Base-by-base conservation (phyloP, 2,888 invertebrate species). In the Nomada fabriciana region DNA sequence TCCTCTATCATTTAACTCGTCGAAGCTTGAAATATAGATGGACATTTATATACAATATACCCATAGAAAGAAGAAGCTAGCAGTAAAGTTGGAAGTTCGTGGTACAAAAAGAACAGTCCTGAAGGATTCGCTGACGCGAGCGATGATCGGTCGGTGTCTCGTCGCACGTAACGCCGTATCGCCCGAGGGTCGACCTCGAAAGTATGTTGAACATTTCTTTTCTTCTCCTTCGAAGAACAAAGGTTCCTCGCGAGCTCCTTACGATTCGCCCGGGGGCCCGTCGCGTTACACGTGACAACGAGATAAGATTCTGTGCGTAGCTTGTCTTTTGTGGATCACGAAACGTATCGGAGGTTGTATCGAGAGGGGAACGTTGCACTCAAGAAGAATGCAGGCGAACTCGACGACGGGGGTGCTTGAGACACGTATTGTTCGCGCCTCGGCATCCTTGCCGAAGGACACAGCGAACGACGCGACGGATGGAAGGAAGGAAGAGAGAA, bases 121-220 rank as follows among this genome's bases (percentile, higher is more conserved):
- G 10, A 29, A 25, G 57, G 52, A 68, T 68, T 55, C 59, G 64
- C 73, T 71, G 82, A 83, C 67, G 65, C 70, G 77, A 42, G 43
- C 73, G 71, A 50, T 67, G 87, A 86, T 86, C 82, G 80, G 70
- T 42, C 57, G 63, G 64, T 61, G 82, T 72, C 63, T 76, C 67
- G 65, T 61, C 73, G 73, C 67, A 61, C 68, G 73, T 77, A 80
- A 82, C 76, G 29, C 18, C 69, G 71, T 65, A 61, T 63, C 50
- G 60, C 82, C 65, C 59, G 13, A 64, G 75, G 77, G 59, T 52
- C 80, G 80, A 83, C 71, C 85, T 69, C 82, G 55, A 77, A 84
- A 82, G 64, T 79, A 76, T 68, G 86, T 71, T 61, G 79, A 85
- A 85, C 76, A 61, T 76, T 83, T 83, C 80, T 84, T 79, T 87